Percentiles rank a stretch among this genome's conserved stretches.
phyloP scores from a whole-genome alignment of 2,888 invertebrate genomes.

The Tuberolachnus salignus region DNA sequence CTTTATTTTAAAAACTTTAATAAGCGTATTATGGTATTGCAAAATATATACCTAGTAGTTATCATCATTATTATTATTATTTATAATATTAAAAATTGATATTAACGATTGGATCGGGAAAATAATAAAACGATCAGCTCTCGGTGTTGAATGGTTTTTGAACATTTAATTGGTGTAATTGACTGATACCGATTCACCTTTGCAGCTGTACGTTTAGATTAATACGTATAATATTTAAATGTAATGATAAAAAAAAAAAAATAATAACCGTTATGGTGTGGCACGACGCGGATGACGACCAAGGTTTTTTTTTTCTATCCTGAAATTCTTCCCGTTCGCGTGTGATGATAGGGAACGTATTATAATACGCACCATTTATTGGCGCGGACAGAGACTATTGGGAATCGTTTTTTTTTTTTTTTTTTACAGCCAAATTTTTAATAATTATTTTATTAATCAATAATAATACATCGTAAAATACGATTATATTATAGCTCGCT shows the following conservation, averaged over 20 bases:
- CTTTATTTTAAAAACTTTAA: background rate
- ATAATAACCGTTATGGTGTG: background rate
- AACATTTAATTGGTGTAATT: constrained; percentile 45
- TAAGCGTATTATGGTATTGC: constrained; percentile 10
- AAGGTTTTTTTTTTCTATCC: constrained; percentile 6
- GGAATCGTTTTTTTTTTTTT: constrained; percentile 2
- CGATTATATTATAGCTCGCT: no score
- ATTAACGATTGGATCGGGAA: constrained; percentile 15
- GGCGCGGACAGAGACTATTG: background rate
- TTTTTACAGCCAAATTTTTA: constrained; percentile 6
- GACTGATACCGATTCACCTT: constrained; percentile 46
- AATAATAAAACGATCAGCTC: background rate
- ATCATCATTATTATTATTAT: background rate
- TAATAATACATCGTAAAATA: background rate
- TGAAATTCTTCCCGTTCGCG: background rate
- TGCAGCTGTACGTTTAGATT: constrained; percentile 13
- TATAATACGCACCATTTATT: no score
- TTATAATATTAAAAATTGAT: background rate
- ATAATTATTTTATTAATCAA: background rate
- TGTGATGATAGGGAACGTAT: no score
- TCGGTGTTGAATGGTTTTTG: background rate
- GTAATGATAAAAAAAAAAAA: constrained; percentile 30
- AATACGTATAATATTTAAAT: background rate
- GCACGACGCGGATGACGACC: background rate
- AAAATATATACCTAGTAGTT: constrained; percentile 2